Percentiles rank a stretch among this genome's conserved stretches.
These are phyloP conservation scores for Hydropsyche betteni DNA, from an alignment of 2,888 invertebrate species.

Conservation along the genomic window DNA sequence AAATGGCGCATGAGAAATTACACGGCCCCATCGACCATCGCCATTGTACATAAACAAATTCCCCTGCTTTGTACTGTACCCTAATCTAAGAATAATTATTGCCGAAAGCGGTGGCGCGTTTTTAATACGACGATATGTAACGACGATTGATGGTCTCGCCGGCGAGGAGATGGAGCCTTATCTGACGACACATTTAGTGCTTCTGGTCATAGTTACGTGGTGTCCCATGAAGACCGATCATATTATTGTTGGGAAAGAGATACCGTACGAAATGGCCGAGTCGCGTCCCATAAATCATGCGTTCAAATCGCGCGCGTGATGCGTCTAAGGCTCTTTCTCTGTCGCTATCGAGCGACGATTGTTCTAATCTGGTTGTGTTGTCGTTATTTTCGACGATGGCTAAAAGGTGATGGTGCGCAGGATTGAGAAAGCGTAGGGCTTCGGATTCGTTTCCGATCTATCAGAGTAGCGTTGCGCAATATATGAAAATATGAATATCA, in stretches of 20 bases:
- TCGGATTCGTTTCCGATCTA: too few relatives aligned
- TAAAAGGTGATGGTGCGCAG: too few relatives aligned
- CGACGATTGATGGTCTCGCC: constrained; percentile 9
- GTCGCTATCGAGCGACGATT: too few relatives aligned
- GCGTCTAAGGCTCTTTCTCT: too few relatives aligned
- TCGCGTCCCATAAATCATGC: constrained; percentile 11
- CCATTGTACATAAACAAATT: not conserved
- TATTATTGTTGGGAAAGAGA: not conserved
- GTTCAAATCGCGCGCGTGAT: not conserved
- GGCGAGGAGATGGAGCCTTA: not conserved
- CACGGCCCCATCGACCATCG: not conserved
- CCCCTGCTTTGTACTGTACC: not conserved
- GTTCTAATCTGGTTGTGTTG: too few relatives aligned
- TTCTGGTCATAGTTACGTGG: constrained; percentile 2
- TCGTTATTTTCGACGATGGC: too few relatives aligned
- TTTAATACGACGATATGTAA: constrained; percentile 1
- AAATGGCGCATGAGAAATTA: constrained; percentile 3
- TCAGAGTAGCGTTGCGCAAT: too few relatives aligned
- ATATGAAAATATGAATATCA: too few relatives aligned
- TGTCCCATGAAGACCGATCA: constrained; percentile 12
- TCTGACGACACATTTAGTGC: constrained; percentile 14
- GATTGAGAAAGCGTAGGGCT: too few relatives aligned
- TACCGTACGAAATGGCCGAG: not conserved
- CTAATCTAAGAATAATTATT: constrained; percentile 40
- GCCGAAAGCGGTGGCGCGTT: constrained; percentile 10